Evolutionary conservation across 2,888 invertebrate species (phyloP).

Genomic region (Carpatolechia fugitivella): DNA sequence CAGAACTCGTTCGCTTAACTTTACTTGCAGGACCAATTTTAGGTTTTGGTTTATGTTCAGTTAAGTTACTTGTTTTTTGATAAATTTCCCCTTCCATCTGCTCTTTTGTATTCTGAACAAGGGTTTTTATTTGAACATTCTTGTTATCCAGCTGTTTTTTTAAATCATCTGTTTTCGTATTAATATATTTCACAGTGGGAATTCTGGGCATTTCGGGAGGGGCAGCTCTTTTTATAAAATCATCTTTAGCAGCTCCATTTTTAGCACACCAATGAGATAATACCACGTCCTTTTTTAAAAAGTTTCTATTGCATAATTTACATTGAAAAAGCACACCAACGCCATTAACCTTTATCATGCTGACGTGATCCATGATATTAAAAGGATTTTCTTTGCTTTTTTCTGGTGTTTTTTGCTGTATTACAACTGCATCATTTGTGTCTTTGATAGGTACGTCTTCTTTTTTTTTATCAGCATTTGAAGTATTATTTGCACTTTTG

Average conservation of each 20-base stretch:
- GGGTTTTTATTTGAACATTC: constrained; percentile 8
- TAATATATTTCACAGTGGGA: constrained; percentile 64
- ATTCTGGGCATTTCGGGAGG: constrained; percentile 52
- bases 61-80: background rate
- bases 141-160: constrained; percentile 23
- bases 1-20: constrained; percentile 34
- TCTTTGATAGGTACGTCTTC: background rate
- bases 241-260: constrained; percentile 53
- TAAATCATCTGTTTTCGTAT: constrained; percentile 41
- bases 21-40: constrained; percentile 68
- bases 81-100: background rate
- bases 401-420: background rate
- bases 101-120: too few species aligned
- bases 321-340: constrained; percentile 71
- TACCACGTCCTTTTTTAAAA: constrained; percentile 64
- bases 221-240: constrained; percentile 38
- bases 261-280: constrained; percentile 66
- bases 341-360: constrained; percentile 67
- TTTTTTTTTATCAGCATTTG: background rate
- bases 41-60: constrained; percentile 41
- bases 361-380: constrained; percentile 68
- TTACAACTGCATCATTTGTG: background rate
- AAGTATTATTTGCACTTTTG: background rate
- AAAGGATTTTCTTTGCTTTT: constrained; percentile 32
- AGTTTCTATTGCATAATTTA: constrained; percentile 68